phyloP scores from a whole-genome alignment of 2,888 invertebrate species.

The Micoletzkya japonica region DNA sequence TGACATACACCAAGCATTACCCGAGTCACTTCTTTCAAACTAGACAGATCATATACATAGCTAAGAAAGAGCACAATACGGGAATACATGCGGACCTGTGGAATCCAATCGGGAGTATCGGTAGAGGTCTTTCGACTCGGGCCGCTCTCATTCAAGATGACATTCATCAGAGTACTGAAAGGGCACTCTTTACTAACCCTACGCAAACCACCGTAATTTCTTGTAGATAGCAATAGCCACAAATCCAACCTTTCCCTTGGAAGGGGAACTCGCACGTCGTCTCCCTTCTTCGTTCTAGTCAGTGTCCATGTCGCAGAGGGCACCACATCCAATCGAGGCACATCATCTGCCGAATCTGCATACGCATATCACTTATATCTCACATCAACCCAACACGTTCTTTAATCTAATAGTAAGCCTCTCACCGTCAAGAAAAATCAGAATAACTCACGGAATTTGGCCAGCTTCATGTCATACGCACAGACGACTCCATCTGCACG shows the following conservation, averaged over 20 bases:
- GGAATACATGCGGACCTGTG: conserved; percentile 8
- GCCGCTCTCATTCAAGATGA: neutral
- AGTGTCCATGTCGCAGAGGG: conserved; percentile 32
- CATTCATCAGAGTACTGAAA: conserved; percentile 25
- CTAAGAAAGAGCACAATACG: neutral
- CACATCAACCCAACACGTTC: neutral
- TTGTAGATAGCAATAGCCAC: neutral
- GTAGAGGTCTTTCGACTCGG: neutral
- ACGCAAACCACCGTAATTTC: neutral
- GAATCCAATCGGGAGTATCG: conserved; percentile 21
- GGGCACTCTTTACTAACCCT: neutral
- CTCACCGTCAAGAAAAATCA: neutral
- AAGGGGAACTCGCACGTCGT: conserved; percentile 22
- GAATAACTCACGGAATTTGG: neutral
- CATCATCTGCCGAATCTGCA: conserved; percentile 29
- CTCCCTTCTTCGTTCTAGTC: conserved; percentile 19
- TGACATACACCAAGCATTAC: conserved; percentile 64
- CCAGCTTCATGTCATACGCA: conserved; percentile 21
- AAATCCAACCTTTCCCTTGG: conserved; percentile 1
- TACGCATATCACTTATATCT: neutral
- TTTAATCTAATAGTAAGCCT: neutral
- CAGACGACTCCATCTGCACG: conserved; percentile 35
- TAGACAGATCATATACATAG: neutral
- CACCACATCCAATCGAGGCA: conserved; percentile 33
- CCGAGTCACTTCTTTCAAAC: too few relatives aligned